Percentiles rank a stretch among this genome's conserved stretches.
Conservation (phyloP, 2,797 vertebrate genomes). For the Falco cherrug region DNA sequence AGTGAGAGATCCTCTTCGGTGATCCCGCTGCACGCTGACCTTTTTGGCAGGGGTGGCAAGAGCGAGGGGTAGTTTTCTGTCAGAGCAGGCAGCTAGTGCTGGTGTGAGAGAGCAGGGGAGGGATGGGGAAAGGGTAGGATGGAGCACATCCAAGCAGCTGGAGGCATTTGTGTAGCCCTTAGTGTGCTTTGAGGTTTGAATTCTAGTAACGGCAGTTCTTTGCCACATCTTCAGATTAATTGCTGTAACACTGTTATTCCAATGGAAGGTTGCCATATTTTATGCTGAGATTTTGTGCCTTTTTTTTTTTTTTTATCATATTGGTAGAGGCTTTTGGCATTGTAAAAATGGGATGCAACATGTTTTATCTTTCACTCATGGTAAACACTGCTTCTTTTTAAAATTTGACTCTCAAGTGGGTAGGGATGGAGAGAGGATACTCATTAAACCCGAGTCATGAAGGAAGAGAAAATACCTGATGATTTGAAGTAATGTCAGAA, state of each 20-base stretch:
- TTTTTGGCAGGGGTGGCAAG: neutral
- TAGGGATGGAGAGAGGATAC: neutral
- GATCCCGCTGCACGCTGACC: neutral
- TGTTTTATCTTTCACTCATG: neutral
- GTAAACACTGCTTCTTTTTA: neutral
- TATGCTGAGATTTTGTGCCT: neutral
- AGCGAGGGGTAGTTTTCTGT: neutral
- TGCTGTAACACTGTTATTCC: accelerated
- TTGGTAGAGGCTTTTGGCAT: neutral
- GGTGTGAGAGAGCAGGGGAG: neutral
- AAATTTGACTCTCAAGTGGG: neutral
- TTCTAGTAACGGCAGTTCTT: neutral
- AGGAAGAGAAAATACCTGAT: neutral
- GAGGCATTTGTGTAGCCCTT: neutral
- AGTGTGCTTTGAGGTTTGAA: neutral
- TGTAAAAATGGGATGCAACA: neutral
- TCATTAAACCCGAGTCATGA: neutral
- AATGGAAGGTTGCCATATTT: neutral
- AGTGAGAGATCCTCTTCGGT: neutral
- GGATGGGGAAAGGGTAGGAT: neutral
- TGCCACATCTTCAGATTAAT: neutral
- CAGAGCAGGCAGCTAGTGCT: neutral
- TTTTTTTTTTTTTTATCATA: neutral
- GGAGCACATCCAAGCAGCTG: neutral
- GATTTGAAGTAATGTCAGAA: neutral